These are phyloP conservation scores for Oceanodroma leucorhoa DNA, from an alignment of 2,797 vertebrate species.

Conservation along the genomic window DNA sequence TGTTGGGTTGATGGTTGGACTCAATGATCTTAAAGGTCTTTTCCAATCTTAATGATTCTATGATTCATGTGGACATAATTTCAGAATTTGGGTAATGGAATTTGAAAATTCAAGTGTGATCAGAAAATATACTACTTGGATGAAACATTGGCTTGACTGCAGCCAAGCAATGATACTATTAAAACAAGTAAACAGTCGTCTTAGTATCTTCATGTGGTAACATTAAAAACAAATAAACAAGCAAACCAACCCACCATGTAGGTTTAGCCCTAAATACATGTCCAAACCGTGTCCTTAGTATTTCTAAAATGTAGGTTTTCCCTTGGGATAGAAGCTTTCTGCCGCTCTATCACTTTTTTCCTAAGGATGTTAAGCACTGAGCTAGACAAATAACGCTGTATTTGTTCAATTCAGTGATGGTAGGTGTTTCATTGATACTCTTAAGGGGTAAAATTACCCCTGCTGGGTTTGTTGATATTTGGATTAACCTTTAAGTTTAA, in stretches of 20 bases:
- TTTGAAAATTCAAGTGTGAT: not conserved
- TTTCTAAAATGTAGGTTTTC: not conserved
- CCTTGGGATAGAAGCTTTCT: not conserved
- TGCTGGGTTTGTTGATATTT: not conserved
- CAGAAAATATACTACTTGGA: not conserved
- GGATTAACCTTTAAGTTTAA: not conserved
- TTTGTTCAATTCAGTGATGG: not conserved
- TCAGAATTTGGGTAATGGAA: not conserved
- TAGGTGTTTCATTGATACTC: not conserved
- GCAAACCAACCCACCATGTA: not conserved
- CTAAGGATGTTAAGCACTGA: not conserved
- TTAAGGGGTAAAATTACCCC: not conserved
- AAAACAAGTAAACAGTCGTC: not conserved
- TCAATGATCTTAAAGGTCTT: too few species aligned
- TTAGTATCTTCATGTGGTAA: not conserved
- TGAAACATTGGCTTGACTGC: not conserved
- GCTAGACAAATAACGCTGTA: not conserved
- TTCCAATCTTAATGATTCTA: too few species aligned
- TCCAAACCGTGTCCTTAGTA: not conserved
- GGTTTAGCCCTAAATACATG: not conserved
- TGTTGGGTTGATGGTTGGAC: too few species aligned
- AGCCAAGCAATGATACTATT: not conserved
- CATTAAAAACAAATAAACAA: not conserved
- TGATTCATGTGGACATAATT: not conserved
- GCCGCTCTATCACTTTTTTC: not conserved